Base-by-base conservation (phyloP, 2,113 vertebrate genomes). In the Crotalus horridus region DNA sequence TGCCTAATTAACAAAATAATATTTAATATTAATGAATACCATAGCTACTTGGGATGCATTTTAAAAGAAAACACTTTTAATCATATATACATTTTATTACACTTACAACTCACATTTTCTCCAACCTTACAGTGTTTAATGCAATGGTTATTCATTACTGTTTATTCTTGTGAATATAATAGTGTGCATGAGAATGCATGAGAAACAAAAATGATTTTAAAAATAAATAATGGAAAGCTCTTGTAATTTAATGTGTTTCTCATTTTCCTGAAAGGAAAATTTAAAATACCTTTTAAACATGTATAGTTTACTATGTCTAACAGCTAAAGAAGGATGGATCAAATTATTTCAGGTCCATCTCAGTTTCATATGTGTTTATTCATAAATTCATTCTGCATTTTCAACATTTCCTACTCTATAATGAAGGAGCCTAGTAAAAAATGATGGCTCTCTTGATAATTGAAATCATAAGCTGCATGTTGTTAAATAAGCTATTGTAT, bases 1-100 rank as follows among this genome's bases (percentile, higher is more conserved):
- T 95, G 94, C 94, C 95, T 96, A 92, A 94, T 92, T 96, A 94
- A 95, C 92, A 94, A 96, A 96, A 94, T 94, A 95, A 93, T 96
- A 96, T 97, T 97, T 96, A 93, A 95, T 96, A 94, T 93, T 96
- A 96, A 95, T 54, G 93, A 91, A 24, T 88, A 85, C 69, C 58
- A 93, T 29, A 92, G 90, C 88, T 87, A 88, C 94, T 91, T 0
- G 0, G 8, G 91, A 89, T 91, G 23, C 59, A 3, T 43, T 81
- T 61, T 61, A 15, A n/a, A 39, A 93, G 81, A 92, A 93, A 46
- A 74, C 13, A 17, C 53, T 55, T 88, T 4, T 85, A 10, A 93
- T 93, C 95, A 56, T 29, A 24, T 29, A 26, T 86, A 39, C 3
- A 43, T 81, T 81, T 81, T 21, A 81, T 43, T 43, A 43, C 74